Percentiles rank a stretch among this genome's conserved stretches.
Conservation (phyloP, 2,113 vertebrate species). For the Scalopus aquaticus region DNA sequence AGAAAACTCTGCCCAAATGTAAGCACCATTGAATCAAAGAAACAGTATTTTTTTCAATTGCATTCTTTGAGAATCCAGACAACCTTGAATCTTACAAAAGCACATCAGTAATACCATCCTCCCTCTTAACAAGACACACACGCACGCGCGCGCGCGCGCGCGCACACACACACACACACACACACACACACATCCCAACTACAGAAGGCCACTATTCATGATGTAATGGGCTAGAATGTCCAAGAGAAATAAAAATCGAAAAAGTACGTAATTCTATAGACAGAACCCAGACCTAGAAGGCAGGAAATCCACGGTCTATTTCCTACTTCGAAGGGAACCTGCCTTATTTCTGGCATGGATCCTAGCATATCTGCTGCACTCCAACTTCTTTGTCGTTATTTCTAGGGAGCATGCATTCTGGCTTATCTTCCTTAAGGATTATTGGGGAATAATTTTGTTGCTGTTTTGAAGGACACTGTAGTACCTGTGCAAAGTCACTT, state of each 20-base stretch:
- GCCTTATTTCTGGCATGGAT: neutral
- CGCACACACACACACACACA: too few relatives aligned
- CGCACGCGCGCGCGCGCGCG: neutral
- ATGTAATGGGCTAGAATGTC: neutral
- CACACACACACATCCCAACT: neutral
- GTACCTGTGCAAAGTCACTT: slow-evolving; percentile 8
- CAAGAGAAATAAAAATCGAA: slow-evolving; percentile 42
- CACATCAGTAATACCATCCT: slow-evolving; percentile 60
- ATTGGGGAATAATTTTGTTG: neutral
- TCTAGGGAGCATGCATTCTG: neutral
- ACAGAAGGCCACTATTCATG: neutral
- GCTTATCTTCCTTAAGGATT: neutral
- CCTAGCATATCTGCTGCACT: neutral
- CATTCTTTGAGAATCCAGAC: slow-evolving; percentile 70
- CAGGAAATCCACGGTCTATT: neutral
- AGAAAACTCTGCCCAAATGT: slow-evolving; percentile 62
- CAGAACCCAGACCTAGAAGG: slow-evolving; percentile 21
- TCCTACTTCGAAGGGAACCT: neutral
- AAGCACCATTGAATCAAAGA: slow-evolving; percentile 56
- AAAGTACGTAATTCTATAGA: slow-evolving; percentile 38
- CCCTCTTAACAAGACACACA: slow-evolving; percentile 52
- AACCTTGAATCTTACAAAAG: slow-evolving; percentile 74
- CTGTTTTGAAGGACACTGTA: slow-evolving; percentile 42
- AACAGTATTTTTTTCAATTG: slow-evolving; percentile 63
- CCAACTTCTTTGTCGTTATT: neutral